Percentiles rank a stretch among this genome's conserved stretches.
phyloP scores from a whole-genome alignment of 2,888 invertebrate genomes.

The Clanis bilineata region DNA sequence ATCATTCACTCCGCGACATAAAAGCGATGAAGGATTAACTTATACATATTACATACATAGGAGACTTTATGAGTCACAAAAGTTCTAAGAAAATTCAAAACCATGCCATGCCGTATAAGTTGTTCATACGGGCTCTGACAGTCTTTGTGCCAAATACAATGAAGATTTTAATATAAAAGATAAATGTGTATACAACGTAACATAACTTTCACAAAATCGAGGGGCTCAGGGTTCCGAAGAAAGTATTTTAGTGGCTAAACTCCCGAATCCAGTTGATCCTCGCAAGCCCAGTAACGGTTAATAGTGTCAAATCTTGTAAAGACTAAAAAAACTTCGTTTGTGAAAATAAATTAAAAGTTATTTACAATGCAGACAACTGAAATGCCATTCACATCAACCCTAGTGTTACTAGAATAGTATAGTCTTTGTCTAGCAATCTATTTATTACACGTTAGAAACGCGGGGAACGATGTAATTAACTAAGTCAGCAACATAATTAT shows the following conservation, averaged over 20 bases:
- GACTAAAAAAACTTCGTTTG: background rate
- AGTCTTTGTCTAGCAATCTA: too few species aligned
- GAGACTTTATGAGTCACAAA: background rate
- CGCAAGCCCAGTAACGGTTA: background rate
- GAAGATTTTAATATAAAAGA: background rate
- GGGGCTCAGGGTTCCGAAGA: background rate
- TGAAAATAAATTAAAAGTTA: too few species aligned
- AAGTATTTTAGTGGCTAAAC: background rate
- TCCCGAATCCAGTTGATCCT: background rate
- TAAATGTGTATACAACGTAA: background rate
- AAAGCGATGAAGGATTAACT: background rate
- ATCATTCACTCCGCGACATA: constrained; percentile 7
- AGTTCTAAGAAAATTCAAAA: background rate
- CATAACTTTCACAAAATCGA: background rate
- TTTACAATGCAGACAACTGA: too few species aligned
- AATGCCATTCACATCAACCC: too few species aligned
- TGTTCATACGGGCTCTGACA: background rate
- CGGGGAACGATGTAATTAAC: too few species aligned
- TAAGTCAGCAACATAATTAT: too few species aligned
- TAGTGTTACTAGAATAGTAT: too few species aligned
- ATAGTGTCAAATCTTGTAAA: background rate
- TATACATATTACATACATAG: background rate
- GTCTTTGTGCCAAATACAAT: background rate
- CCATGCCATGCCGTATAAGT: background rate
- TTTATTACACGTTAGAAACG: too few species aligned